Evolutionary conservation across 2,797 vertebrate genomes (phyloP).

Genomic region (Malurus leucopterus): DNA sequence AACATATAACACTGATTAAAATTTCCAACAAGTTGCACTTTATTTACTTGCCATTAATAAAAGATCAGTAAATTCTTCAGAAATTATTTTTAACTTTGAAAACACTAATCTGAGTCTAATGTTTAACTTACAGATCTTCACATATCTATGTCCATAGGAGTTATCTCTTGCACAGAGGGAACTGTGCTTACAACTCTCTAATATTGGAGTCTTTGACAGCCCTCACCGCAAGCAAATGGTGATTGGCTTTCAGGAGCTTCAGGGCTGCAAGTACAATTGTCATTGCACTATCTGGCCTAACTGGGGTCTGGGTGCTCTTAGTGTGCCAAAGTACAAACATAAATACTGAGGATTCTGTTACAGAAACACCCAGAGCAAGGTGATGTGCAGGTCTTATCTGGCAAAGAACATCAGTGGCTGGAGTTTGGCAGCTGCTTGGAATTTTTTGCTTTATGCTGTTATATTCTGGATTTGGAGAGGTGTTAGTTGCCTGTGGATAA

Average conservation of each 20-base stretch:
- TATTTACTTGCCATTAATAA: background rate
- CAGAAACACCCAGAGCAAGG: background rate
- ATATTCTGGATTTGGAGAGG: background rate
- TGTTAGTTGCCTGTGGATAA: background rate
- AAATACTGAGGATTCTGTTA: background rate
- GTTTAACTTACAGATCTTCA: background rate
- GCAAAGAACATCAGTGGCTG: background rate
- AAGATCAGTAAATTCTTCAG: background rate
- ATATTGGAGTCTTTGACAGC: background rate
- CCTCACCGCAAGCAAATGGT: background rate
- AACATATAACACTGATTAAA: background rate
- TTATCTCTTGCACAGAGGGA: background rate
- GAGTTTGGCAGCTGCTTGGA: background rate
- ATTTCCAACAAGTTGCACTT: background rate
- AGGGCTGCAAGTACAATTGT: background rate
- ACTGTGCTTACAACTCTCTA: rapidly evolving
- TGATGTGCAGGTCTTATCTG: rapidly evolving
- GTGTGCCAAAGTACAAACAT: background rate
- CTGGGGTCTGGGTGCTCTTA: background rate
- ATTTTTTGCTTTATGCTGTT: background rate
- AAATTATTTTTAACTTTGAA: background rate
- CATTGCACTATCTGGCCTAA: background rate
- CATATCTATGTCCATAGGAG: rapidly evolving
- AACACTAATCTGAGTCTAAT: background rate
- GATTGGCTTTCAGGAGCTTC: background rate